These are phyloP conservation scores for Myotis myotis DNA, from an alignment of 2,797 vertebrate genomes.

Conservation along the genomic window DNA sequence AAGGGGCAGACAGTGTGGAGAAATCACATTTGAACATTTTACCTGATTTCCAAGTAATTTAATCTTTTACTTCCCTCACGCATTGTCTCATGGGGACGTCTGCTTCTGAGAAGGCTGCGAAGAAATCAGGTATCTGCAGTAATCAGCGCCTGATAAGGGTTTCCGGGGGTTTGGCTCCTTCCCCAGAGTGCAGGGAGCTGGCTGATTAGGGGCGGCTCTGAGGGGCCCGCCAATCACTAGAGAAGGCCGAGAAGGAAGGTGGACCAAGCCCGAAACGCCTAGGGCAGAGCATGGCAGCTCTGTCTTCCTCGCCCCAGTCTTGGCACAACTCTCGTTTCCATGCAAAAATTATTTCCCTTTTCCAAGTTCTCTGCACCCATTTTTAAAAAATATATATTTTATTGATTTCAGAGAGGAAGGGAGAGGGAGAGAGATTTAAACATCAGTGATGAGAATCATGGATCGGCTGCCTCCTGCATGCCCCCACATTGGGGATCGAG, in stretches of 20 bases:
- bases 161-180: not conserved
- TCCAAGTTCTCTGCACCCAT: not conserved
- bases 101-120: not conserved
- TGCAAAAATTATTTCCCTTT: not conserved
- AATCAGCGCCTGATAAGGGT: not conserved
- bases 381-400: not conserved
- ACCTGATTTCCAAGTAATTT: not conserved
- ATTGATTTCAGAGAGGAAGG: too few species aligned
- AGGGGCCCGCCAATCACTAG: not conserved
- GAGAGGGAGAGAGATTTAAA: too few species aligned
- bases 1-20: not conserved
- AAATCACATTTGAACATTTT: slow-evolving; percentile 6
- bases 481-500: too few species aligned
- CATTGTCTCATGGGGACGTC: not conserved
- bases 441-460: too few species aligned
- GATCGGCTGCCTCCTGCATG: too few species aligned
- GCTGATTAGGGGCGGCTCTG: not conserved
- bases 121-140: not conserved
- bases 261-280: not conserved
- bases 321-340: not conserved
- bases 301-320: not conserved
- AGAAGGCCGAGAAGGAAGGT: not conserved
- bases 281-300: not conserved
- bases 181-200: not conserved
- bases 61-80: not conserved